Conservation (phyloP, 2,888 invertebrate genomes). For the Suillia variegata region DNA sequence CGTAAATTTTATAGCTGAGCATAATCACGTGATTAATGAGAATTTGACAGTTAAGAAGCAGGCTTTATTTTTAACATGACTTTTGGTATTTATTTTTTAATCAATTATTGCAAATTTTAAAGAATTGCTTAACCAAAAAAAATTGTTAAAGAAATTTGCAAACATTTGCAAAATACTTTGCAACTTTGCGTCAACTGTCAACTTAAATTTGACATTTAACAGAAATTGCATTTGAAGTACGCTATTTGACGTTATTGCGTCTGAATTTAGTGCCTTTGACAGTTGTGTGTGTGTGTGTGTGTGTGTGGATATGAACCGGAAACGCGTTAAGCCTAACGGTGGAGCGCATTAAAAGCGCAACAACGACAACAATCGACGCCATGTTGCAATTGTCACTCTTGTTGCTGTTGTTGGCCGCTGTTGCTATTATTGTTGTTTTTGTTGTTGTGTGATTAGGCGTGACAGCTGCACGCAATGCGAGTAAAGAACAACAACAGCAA, state of each 20-base stretch:
- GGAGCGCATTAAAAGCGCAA: neutral
- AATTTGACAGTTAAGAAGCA: too few species aligned
- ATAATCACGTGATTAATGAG: neutral
- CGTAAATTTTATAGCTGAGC: neutral
- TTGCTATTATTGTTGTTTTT: neutral
- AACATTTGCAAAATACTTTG: too few species aligned
- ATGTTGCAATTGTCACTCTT: neutral
- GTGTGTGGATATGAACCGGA: neutral
- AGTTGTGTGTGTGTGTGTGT: neutral
- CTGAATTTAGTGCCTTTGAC: neutral
- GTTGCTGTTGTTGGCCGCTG: neutral
- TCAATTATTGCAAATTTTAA: too few species aligned
- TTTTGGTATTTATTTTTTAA: too few species aligned
- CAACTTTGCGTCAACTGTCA: too few species aligned
- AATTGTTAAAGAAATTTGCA: too few species aligned
- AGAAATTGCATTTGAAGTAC: neutral
- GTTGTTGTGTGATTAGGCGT: neutral
- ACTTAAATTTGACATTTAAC: too few species aligned
- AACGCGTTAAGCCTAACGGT: conserved; percentile 1
- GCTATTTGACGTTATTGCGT: neutral
- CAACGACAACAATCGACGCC: neutral
- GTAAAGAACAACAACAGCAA: neutral
- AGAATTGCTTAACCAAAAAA: too few species aligned
- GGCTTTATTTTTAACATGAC: too few species aligned
- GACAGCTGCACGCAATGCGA: neutral